phyloP scores from a whole-genome alignment of 1,140 invertebrate genomes.

The Drosophila neocordata region DNA sequence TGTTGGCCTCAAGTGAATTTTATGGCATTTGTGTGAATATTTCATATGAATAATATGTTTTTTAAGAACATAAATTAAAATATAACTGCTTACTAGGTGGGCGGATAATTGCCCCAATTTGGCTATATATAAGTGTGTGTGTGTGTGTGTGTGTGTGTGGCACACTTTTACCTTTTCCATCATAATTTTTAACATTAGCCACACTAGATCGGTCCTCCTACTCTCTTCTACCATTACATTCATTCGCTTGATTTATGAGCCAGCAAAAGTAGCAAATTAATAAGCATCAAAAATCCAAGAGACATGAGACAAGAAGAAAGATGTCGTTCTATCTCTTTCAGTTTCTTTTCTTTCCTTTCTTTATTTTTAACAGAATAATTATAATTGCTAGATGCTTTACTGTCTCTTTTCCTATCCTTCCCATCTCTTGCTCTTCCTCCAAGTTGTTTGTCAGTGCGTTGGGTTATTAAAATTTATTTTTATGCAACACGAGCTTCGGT shows the following conservation, averaged over 20 bases:
- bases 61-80: background rate
- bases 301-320: constrained; percentile 12
- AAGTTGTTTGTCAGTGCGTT: constrained; percentile 19
- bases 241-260: constrained; percentile 59
- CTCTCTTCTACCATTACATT: constrained; percentile 12
- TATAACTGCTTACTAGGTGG: background rate
- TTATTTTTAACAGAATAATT: constrained; percentile 21
- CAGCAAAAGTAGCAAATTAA: constrained; percentile 60
- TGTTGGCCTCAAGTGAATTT: background rate
- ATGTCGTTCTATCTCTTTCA: constrained; percentile 16
- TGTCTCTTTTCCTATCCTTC: background rate
- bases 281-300: constrained; percentile 64
- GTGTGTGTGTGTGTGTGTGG: background rate
- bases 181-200: constrained; percentile 31
- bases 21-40: background rate
- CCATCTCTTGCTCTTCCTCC: background rate
- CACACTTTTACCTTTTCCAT: constrained; percentile 1
- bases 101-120: constrained; percentile 2
- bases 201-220: constrained; percentile 37
- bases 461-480: constrained; percentile 56
- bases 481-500: constrained; percentile 45
- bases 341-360: constrained; percentile 9
- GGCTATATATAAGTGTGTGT: background rate
- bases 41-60: background rate
- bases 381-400: constrained; percentile 23